Percentiles rank a stretch among this genome's conserved stretches.
Conservation (phyloP, 64 coral and sea anemone species). For the Dendrophyllia cribrosa region DNA sequence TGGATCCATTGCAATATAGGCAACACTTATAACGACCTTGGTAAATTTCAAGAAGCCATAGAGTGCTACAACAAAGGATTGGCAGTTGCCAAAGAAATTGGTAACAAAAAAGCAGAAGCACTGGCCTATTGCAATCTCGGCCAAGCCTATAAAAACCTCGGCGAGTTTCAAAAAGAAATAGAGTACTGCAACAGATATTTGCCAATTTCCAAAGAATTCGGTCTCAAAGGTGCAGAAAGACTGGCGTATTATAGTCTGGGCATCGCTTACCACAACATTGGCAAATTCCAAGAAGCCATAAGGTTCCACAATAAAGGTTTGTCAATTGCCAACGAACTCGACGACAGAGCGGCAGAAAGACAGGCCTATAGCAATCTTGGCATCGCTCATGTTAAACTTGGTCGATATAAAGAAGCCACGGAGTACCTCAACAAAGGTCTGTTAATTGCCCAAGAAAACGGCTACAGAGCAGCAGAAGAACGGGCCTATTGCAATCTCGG, state of each 20-base stretch:
- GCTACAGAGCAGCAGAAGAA: constrained; percentile 4
- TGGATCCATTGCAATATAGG: no score
- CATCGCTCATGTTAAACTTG: neutral
- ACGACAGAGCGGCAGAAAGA: neutral
- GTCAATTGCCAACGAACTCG: constrained; percentile 7
- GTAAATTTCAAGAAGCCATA: no score
- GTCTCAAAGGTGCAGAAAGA: neutral
- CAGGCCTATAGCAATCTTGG: constrained; percentile 9
- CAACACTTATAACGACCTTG: no score
- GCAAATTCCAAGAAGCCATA: constrained; percentile 9
- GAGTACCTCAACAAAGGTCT: neutral
- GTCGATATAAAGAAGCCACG: neutral
- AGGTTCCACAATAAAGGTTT: neutral
- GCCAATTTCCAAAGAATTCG: neutral
- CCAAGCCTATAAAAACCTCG: no score
- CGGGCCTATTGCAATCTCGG: neutral
- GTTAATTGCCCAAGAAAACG: neutral
- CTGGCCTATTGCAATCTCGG: no score
- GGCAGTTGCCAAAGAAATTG: no score
- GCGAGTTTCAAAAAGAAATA: no score
- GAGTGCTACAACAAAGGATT: no score
- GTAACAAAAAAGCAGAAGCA: no score
- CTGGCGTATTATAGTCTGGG: neutral
- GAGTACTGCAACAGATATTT: no score
- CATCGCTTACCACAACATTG: neutral